Base-by-base conservation (phyloP, 2,797 vertebrate genomes). In the Ciconia nigra region DNA sequence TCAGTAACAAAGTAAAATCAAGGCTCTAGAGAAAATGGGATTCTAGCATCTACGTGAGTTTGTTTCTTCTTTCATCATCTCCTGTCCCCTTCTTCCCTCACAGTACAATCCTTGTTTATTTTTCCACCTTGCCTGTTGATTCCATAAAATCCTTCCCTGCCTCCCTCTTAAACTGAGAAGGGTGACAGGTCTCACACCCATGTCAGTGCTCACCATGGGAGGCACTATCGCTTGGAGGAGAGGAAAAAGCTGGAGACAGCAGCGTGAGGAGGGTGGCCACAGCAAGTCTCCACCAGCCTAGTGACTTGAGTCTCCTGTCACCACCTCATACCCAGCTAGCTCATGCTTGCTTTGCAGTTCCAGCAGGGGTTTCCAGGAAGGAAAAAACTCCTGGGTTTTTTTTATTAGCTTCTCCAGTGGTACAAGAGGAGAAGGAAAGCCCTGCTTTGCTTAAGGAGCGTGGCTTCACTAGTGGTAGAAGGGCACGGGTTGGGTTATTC, bases 151-250 rank as follows among this genome's bases (percentile, higher is more conserved):
- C 19, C 28, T 51, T 25, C 82, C 42, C 51, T 55, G 41, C n/a
- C 54, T 93, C 24, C 5, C 46, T 77, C 35, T 85, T 31, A 66
- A 76, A 49, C 25, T 35, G 81, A 37, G 55, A 41, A 42, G 17
- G 51, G 42, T 4, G 3, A 26, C 1, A 8, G 12, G 15, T 42
- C 22, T 86, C 61, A 3, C 28, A 8, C 22, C 25, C 2, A 0
- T 35, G 54, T 20, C 58, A 7, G n/a, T 29, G 55, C 35, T 69
- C 46, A 26, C 62, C 10, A 0, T 15, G 62, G 54, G 41, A 54
- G 59, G 31, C 49, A 29, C n/a, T 21, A 41, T 7, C 22, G 20
- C 58, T 28, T 19, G 31, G 69, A 54, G 69, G 22, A 61, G 42
- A 71, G 39, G 31, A n/a, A 39, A 7, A 58, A 66, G 33, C 58